These are phyloP conservation scores for Mustelus asterias DNA, from an alignment of 2,113 vertebrate species.

Conservation along the genomic window DNA sequence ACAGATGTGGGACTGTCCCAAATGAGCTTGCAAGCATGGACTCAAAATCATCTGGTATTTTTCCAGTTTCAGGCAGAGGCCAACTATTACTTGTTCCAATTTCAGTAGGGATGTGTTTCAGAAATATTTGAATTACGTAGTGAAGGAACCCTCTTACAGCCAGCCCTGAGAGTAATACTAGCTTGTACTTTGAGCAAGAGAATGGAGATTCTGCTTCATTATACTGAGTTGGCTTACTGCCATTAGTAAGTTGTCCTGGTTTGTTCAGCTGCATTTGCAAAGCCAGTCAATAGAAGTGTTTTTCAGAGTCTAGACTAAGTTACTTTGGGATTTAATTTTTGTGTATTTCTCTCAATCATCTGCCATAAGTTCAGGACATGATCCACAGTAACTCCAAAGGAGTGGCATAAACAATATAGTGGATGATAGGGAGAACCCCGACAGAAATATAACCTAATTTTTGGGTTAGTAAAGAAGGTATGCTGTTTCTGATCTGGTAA, in stretches of 20 bases:
- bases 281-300: not conserved
- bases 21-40: not conserved
- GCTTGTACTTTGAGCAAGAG: not conserved
- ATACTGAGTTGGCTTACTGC: not conserved
- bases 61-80: not conserved
- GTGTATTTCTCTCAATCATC: not conserved
- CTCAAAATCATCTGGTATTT: not conserved
- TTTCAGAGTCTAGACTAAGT: not conserved
- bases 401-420: not conserved
- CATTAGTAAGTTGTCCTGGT: not conserved
- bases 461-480: not conserved
- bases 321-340: not conserved
- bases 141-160: not conserved
- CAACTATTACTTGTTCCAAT: not conserved
- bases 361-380: not conserved
- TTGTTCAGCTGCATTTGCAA: not conserved
- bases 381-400: not conserved
- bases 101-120: not conserved
- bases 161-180: not conserved
- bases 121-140: not conserved
- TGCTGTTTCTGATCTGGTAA: not conserved
- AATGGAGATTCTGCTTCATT: not conserved
- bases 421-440: not conserved
- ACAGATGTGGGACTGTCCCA: not conserved
- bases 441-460: not conserved